These are phyloP conservation scores for Tribolium freemani DNA, from an alignment of 2,888 invertebrate genomes.

Conservation along the genomic window DNA sequence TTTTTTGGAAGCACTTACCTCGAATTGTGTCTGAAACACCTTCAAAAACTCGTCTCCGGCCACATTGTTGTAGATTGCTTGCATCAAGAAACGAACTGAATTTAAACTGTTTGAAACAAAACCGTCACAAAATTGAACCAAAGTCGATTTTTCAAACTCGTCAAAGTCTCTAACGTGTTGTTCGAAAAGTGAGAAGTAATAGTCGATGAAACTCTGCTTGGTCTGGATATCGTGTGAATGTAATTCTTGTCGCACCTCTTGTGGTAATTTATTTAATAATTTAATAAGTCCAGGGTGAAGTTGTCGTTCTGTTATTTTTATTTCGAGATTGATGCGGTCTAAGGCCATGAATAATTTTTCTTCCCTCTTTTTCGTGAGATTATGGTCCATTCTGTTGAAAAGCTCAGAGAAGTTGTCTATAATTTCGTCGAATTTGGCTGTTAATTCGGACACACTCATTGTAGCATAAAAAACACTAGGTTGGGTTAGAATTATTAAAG, in stretches of 20 bases:
- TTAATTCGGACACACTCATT: no score
- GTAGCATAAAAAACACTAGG: no score
- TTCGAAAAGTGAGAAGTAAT: not conserved
- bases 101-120: not conserved
- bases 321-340: no score
- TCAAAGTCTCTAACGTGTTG: not conserved
- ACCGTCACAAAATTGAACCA: slow-evolving; percentile 1
- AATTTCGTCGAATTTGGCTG: no score
- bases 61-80: not conserved
- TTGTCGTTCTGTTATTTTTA: not conserved
- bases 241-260: not conserved
- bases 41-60: not conserved
- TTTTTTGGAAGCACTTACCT: no score
- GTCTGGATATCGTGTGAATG: not conserved
- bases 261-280: not conserved
- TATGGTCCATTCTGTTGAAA: no score
- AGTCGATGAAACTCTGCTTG: not conserved
- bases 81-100: not conserved
- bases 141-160: slow-evolving; percentile 2
- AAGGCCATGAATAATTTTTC: not conserved
- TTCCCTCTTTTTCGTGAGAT: slow-evolving; percentile 38
- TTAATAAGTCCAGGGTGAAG: not conserved
- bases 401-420: no score
- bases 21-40: not conserved
- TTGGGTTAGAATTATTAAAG: no score